Percentiles rank a stretch among this genome's conserved stretches.
Evolutionary conservation across 2,888 invertebrate genomes (phyloP).

Genomic region (Platypus cylindrus): DNA sequence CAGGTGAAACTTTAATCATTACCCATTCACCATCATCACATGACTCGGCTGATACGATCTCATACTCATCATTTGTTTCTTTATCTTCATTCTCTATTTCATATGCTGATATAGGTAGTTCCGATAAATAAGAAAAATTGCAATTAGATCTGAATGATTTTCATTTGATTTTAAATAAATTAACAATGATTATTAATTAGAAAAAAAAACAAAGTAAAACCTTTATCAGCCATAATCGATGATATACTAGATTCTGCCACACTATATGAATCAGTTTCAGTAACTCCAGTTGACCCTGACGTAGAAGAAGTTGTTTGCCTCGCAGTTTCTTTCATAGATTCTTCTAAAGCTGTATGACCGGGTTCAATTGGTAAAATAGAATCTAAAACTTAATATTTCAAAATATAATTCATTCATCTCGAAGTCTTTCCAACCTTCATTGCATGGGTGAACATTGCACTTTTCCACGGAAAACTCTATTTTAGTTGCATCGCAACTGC

Average conservation of each 20-base stretch:
- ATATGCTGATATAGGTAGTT: constrained; percentile 5
- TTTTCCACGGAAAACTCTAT: constrained; percentile 51
- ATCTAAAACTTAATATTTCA: too few relatives aligned
- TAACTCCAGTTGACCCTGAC: constrained; percentile 3
- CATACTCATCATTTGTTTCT: constrained; percentile 42
- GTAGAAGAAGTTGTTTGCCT: too few relatives aligned
- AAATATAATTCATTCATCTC: too few relatives aligned
- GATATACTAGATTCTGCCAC: too few relatives aligned
- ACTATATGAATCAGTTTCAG: too few relatives aligned
- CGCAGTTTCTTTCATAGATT: constrained; percentile 27
- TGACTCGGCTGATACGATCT: constrained; percentile 37
- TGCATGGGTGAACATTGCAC: constrained; percentile 64
- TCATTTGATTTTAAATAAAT: too few relatives aligned
- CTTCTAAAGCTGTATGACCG: constrained; percentile 34
- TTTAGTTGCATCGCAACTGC: constrained; percentile 48
- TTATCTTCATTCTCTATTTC: constrained; percentile 28
- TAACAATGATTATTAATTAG: too few relatives aligned
- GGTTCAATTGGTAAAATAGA: constrained; percentile 50
- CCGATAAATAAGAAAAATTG: too few relatives aligned
- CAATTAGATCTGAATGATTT: too few relatives aligned
- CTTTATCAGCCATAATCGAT: too few relatives aligned
- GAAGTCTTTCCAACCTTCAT: too few relatives aligned
- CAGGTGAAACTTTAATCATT: constrained; percentile 33
- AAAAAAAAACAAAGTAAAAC: too few relatives aligned
- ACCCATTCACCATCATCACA: constrained; percentile 41